Percentiles rank a stretch among this genome's conserved stretches.
Conservation (phyloP, 2,797 vertebrate genomes). For the Coregonus ussuriensis region DNA sequence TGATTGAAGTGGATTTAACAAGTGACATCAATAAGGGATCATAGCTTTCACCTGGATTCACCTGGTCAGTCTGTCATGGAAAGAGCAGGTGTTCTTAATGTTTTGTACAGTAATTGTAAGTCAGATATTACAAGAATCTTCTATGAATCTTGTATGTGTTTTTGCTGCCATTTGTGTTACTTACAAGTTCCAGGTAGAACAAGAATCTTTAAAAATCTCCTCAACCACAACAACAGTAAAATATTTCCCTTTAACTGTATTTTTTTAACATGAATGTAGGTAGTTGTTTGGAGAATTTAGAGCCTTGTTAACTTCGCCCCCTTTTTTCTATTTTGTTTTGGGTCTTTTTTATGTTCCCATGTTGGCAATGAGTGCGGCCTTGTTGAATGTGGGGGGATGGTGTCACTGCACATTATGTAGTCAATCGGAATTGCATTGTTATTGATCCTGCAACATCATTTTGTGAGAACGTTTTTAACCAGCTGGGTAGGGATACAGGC, state of each 20-base stretch:
- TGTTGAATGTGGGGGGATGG: background rate
- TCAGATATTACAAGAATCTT: too few species aligned
- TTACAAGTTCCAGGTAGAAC: too few species aligned
- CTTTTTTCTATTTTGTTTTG: background rate
- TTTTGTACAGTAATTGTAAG: too few species aligned
- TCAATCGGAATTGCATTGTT: background rate
- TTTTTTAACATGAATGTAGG: background rate
- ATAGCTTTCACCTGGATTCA: too few species aligned
- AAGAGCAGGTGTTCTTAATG: too few species aligned
- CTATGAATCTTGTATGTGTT: too few species aligned
- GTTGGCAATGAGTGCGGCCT: background rate
- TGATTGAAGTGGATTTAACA: too few species aligned
- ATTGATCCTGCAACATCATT: background rate
- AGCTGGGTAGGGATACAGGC: conserved; percentile 36
- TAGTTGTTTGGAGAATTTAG: background rate
- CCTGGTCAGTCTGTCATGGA: too few species aligned
- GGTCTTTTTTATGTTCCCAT: background rate
- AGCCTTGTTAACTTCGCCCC: background rate
- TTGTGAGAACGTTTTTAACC: conserved; percentile 40
- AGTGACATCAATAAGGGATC: too few species aligned
- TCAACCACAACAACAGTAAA: background rate
- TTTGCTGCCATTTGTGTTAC: too few species aligned
- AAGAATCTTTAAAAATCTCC: too few species aligned
- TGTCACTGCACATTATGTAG: background rate
- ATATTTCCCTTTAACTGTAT: background rate